These are phyloP conservation scores for Nasonia oneida DNA, from an alignment of 2,888 invertebrate genomes.

Conservation along the genomic window DNA sequence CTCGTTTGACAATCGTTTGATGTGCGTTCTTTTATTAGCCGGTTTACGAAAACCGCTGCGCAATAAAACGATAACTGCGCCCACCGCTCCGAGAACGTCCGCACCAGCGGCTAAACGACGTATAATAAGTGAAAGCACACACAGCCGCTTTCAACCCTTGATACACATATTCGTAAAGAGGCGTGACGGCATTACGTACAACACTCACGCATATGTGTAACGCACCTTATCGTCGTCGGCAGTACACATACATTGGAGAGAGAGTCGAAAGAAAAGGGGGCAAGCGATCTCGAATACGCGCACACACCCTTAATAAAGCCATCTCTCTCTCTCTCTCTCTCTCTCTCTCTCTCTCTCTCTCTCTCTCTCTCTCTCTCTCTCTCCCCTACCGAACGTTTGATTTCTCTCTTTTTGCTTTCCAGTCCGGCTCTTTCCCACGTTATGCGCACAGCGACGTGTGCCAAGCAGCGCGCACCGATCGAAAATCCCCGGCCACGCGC, in stretches of 20 bases:
- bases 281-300: slow-evolving; percentile 9
- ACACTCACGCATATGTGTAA: slow-evolving; percentile 43
- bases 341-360: slow-evolving; percentile 54
- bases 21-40: neutral
- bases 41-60: neutral
- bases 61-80: neutral
- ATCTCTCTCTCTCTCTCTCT: slow-evolving; percentile 61
- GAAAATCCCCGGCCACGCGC: slow-evolving; percentile 69
- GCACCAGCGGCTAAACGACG: slow-evolving; percentile 4
- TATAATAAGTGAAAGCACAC: slow-evolving; percentile 41
- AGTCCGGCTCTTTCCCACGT: neutral
- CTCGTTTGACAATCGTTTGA: neutral
- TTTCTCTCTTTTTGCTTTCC: slow-evolving; percentile 59
- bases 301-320: slow-evolving; percentile 55
- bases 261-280: neutral
- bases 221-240: slow-evolving; percentile 41
- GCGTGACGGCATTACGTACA: slow-evolving; percentile 51
- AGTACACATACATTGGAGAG: neutral
- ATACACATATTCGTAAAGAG: slow-evolving; percentile 11
- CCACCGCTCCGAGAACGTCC: neutral
- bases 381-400: slow-evolving; percentile 64
- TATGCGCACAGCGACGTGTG: slow-evolving; percentile 65
- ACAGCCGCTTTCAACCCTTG: slow-evolving; percentile 17
- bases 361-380: slow-evolving; percentile 61
- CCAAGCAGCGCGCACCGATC: slow-evolving; percentile 20